Base-by-base conservation (phyloP, 2,797 vertebrate species). In the Pitangus sulphuratus region DNA sequence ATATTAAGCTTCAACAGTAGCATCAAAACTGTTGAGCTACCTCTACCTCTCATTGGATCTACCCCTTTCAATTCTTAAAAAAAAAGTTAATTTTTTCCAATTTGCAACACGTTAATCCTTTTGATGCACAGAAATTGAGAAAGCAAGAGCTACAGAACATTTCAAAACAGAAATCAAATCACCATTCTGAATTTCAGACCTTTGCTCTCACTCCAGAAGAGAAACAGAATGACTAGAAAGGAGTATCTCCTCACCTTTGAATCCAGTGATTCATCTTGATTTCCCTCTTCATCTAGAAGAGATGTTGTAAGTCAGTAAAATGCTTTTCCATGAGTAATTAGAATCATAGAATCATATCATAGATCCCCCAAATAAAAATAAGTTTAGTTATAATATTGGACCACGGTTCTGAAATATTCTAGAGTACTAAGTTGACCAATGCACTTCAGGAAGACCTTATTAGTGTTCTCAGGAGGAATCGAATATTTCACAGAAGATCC, bases 201-300 rank as follows among this genome's bases (percentile, higher is more conserved):
- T 91, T 39, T 80, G 48, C 5, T 87, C 31, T 77, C 25, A 68
- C 35, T 71, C 19, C 19, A 60, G 19, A 54, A 24, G n/a, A 78
- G 83, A 87, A 79, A 16, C 13, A 80, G 39, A 70, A 72, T 24
- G 6, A 70, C 13, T 45, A 57, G 33, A 93, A 92, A 47, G 24
- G 22, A 47, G 24, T 24, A 69, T 64, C 62, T 91, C 71, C 97
- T 97, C 15, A 98, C 98, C 98, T 98, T 97, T 83, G 98, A 97
- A 66, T 98, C 98, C 95, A 98, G 94, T n/a, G 98, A 96, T 90
- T 98, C 98, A 76, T 98, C 98, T 64, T 98, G 98, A 91, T 95
- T 90, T 77, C 97, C 95, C 74, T 98, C 97, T 54, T 98, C 97
- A 97, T 98, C 98, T 98, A 89, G 33, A 97, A 98, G 93, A 89